Base-by-base conservation (phyloP, 2,888 invertebrate genomes). In the Synanthedon vespiformis region DNA sequence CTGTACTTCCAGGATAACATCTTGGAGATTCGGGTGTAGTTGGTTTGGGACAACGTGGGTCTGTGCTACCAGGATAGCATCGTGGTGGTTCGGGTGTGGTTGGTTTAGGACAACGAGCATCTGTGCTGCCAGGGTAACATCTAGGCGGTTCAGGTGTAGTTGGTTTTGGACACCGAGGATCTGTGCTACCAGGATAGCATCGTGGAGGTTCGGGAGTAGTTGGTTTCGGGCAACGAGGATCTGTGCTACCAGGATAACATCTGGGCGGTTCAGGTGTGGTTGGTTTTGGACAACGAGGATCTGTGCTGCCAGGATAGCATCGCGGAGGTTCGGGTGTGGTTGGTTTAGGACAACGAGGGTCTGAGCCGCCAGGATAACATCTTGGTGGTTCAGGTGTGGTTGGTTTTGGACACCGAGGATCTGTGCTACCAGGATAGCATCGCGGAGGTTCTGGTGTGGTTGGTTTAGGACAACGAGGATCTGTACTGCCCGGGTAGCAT, bases 101-200 rank as follows among this genome's bases (percentile, higher is more conserved):
- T 16, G 16, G 16, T 16, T 16, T 16, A 2, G 16, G 16, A 2
- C 16, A 16, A 16, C 16, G 16, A 1, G 16, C 1, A 2, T 87
- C 82, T 10, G 61, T 65, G 10, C 72, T 68, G 13, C 74, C 79
- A 13, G 71, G 71, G 55, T 61, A 72, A 50, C 72, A 72, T 1
- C 55, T 54, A 58, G 67, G 58, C 59, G 67, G 55, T 65, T 53
- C 61, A 3, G 55, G 55, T 0, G 68, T 58, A 3, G 58, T 55
- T 57, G 56, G 60, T 56, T 62, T 57, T 16, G 56, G 57, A 48
- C 58, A 61, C 27, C 58, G 53, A 0, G 69, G 67, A 54, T 80
- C 73, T 0, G 40, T 57, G 3, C 72, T 67, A 8, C 77, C 77
- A 4, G 74, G 73, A 51, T 67, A 70, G 49, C 72, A 72, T 2